Base-by-base conservation (phyloP, 2,797 vertebrate genomes). In the Triplophysa yarkandensis region DNA sequence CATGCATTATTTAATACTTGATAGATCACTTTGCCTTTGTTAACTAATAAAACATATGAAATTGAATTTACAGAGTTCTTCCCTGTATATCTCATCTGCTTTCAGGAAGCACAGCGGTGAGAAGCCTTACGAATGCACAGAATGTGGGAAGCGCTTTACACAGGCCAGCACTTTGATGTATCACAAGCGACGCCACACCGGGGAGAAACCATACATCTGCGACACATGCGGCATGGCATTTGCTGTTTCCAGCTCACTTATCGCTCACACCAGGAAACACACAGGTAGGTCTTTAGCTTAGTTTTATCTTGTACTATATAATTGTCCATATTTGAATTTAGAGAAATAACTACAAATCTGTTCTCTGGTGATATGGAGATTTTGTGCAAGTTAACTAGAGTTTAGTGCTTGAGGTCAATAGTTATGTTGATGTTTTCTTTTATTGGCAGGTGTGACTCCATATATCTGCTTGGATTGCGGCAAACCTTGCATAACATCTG, bases 131-230 rank as follows among this genome's bases (percentile, higher is more conserved):
- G 94, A 97, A 41, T 99, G 98, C 4, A 95, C 95, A 46, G 90
- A 95, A 32, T 99, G 98, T 2, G 96, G 95, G 1, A 96, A 98
- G 89, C 92, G 94, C 2, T 99, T 98, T 10, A 96, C 98, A 34
- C 98, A 99, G 89, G 95, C 96, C 84, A 98, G 96, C 90, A 99
- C 98, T 0, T 80, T 99, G 85, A 99, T 95, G 4, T 99, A 99
- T 80, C 98, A 99, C 34, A 96, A 97, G 79, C 92, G 97, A 0
- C 93, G 96, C 0, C 98, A 99, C 90, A 99, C 98, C 0, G 98
- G 98, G 0, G 98, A 99, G 90, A 98, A 98, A 57, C 98, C 98
- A 0, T 99, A 99, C 7, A 94, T 99, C 46, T 99, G 98, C 0
- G 97, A 99, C 71, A 95, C 95, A 4, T 99, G 98, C 4, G 98